Base-by-base conservation (phyloP, 2,888 invertebrate genomes). In the Lydus trimaculatus region DNA sequence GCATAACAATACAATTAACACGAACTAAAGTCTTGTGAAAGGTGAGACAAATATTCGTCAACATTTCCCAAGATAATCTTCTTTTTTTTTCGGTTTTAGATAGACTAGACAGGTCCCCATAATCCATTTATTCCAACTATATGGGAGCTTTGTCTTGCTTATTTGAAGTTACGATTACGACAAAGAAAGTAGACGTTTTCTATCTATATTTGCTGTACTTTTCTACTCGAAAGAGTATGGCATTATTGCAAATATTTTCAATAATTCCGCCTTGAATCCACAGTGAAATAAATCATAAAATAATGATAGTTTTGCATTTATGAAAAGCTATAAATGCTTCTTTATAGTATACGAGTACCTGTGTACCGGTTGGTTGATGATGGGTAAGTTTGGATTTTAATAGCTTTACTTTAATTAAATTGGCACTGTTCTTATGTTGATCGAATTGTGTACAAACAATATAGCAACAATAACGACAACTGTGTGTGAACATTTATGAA, bases 401-500 rank as follows among this genome's bases (percentile, higher is more conserved):
- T 43, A 43, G 43, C 43, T 17, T 43, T 43, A 43, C 43, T 43
- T n/a, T 43, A 43, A 43, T 43, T 43, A 17, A 17, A 43, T 43
- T 43, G 43, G 43, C 17, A 36, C 13, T n/a, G 17, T 2, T 36
- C 15, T 36, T 15, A 1, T n/a, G n/a, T 43, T 43, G 43, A 43
- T 43, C 43, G 43, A 43, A 43, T 43, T 43, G 43, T 43, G 6
- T 43, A n/a, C 43, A 43, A 43, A 43, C 43, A 43, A 43, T 17
- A 43, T 13, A 7, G 15, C 33, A 33, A 33, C 8, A 39, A 6
- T 15, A 39, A n/a, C n/a, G n/a, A n/a, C n/a, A n/a, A n/a, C n/a
- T 11, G 11, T 33, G 33, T 17, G 66, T 63, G 58, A 66, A 69
- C 69, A 69, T 66, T 69, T 66, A 66, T 61, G 69, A 66, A 69